phyloP scores from a whole-genome alignment of 35 echinoderm and acorn worm genomes.

The Apostichopus californicus region DNA sequence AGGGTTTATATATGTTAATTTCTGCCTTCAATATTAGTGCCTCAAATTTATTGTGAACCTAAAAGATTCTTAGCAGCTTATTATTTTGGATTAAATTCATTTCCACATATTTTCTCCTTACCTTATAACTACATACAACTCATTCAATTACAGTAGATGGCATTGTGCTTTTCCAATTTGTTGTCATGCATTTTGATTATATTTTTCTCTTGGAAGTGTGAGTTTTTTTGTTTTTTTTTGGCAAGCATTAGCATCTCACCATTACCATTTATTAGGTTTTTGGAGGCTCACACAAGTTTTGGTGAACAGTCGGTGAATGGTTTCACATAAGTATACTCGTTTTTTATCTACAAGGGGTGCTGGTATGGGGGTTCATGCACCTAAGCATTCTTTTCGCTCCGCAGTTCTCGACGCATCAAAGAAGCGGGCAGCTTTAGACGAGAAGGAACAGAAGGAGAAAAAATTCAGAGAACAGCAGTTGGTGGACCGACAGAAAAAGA shows the following conservation, averaged over 20 bases:
- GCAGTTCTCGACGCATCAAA: constrained; percentile 52
- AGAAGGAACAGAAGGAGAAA: constrained; percentile 42
- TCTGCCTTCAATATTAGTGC: too few relatives aligned
- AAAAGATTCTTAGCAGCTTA: too few relatives aligned
- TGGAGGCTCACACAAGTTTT: neutral
- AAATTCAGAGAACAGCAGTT: constrained; percentile 50
- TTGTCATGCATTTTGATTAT: neutral
- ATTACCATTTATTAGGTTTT: neutral
- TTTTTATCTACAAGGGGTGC: neutral
- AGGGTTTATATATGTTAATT: too few relatives aligned
- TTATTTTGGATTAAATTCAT: neutral
- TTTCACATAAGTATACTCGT: neutral
- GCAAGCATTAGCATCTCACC: neutral
- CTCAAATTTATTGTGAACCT: too few relatives aligned
- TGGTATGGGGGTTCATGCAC: constrained; percentile 34
- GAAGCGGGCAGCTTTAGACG: constrained; percentile 33
- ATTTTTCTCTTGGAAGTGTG: neutral
- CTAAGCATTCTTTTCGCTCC: neutral
- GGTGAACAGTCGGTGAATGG: neutral
- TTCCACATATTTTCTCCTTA: neutral
- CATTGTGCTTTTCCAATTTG: neutral
- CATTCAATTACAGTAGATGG: neutral
- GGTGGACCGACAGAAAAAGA: constrained; percentile 43
- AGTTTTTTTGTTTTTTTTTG: neutral
- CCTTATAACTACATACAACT: neutral